A percentile compares a stretch with the other conserved stretches of the same genome.
phyloP scores from a whole-genome alignment of 2,888 invertebrate genomes.

The Nematopogon swammerdamellus region DNA sequence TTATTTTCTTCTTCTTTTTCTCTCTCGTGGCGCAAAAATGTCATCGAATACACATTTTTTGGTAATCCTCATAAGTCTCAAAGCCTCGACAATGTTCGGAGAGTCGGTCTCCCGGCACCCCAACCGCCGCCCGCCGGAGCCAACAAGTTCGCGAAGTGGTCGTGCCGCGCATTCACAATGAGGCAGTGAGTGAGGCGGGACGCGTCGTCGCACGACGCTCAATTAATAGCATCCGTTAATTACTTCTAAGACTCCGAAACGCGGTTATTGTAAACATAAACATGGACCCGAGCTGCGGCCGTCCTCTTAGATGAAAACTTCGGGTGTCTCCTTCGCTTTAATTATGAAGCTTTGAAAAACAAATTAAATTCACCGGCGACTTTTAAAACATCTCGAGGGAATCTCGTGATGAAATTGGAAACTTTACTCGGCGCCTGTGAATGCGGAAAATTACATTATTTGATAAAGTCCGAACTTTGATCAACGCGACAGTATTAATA shows the following conservation, averaged over 20 bases:
- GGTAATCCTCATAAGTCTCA: slow-evolving; percentile 54
- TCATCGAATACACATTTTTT: slow-evolving; percentile 57
- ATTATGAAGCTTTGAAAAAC: background rate
- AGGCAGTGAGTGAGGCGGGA: slow-evolving; percentile 13
- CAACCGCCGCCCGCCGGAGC: slow-evolving; percentile 3
- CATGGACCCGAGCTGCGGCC: no score
- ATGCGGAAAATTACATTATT: background rate
- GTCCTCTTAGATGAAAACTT: no score
- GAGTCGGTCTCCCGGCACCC: slow-evolving; percentile 3
- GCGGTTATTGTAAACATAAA: no score
- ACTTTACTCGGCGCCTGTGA: background rate
- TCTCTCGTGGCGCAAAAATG: slow-evolving; percentile 51
- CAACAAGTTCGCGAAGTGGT: slow-evolving; percentile 29
- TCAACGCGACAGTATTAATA: background rate
- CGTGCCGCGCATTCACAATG: slow-evolving; percentile 30
- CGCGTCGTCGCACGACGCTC: slow-evolving; percentile 16
- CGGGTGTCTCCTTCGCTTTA: no score
- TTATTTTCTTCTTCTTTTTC: slow-evolving; percentile 50
- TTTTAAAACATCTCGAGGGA: background rate
- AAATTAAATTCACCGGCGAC: background rate
- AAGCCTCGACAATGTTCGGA: slow-evolving; percentile 29
- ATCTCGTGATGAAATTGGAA: background rate
- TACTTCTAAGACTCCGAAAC: slow-evolving; percentile 38
- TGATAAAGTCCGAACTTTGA: background rate
- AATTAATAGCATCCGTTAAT: slow-evolving; percentile 47